Percentiles rank a stretch among this genome's conserved stretches.
Evolutionary conservation across 2,113 vertebrate genomes (phyloP).

Genomic region (Noturus placidus): DNA sequence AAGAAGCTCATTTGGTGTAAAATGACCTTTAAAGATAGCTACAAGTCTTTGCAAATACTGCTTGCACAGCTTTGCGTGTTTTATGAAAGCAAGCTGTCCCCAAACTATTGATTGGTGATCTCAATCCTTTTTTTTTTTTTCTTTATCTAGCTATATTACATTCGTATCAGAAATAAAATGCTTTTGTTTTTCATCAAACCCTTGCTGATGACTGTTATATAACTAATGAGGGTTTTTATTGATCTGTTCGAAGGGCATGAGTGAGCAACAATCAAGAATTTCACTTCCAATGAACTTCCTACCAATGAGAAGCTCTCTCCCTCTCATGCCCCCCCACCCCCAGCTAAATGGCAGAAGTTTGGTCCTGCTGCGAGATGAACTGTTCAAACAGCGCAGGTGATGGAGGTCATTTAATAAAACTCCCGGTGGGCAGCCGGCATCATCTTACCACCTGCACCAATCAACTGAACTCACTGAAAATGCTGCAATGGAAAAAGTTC

Average conservation of each 20-base stretch:
- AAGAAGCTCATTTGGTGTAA: neutral
- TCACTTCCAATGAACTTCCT: neutral
- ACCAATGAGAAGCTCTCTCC: conserved; percentile 9
- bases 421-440: conserved; percentile 5
- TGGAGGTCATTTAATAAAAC: conserved; percentile 16
- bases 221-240: conserved; percentile 12
- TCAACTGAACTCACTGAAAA: neutral
- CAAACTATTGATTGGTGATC: neutral
- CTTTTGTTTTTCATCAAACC: neutral
- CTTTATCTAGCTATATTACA: neutral
- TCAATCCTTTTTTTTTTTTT: no score
- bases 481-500: neutral
- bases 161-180: neutral
- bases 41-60: neutral
- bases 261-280: conserved; percentile 15
- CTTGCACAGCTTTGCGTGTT: neutral
- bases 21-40: neutral
- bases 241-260: conserved; percentile 2
- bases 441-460: conserved; percentile 1
- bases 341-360: conserved; percentile 17
- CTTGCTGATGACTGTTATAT: neutral
- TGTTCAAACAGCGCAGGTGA: neutral
- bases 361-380: conserved; percentile 11
- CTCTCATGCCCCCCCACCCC: neutral
- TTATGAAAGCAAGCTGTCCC: neutral